These are phyloP conservation scores for Pterocles gutturalis DNA, from an alignment of 2,113 vertebrate genomes.

Conservation along the genomic window DNA sequence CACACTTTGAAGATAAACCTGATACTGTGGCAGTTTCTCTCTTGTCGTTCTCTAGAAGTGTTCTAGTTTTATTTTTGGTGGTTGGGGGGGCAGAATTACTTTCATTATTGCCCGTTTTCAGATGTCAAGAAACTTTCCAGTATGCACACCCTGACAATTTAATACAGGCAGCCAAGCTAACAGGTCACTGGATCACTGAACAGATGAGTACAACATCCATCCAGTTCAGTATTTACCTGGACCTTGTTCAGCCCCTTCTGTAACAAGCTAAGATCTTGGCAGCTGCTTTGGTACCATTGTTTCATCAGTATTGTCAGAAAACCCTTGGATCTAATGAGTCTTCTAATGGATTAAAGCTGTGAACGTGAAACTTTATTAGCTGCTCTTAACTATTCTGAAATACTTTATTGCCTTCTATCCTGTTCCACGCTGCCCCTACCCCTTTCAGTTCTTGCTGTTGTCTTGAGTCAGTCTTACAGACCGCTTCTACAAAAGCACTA, in stretches of 20 bases:
- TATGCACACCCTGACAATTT: neutral
- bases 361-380: neutral
- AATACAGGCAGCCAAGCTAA: neutral
- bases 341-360: neutral
- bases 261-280: neutral
- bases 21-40: neutral
- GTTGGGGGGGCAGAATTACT: neutral
- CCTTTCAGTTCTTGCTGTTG: neutral
- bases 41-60: neutral
- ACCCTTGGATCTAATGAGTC: neutral
- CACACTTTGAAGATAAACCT: neutral
- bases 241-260: neutral
- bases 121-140: neutral
- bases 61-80: constrained; percentile 14
- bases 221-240: neutral
- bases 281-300: neutral
- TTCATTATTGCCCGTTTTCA: neutral
- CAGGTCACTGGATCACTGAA: neutral
- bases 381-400: neutral
- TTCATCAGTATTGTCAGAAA: neutral
- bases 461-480: neutral
- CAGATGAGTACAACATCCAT: neutral
- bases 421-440: neutral
- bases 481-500: neutral
- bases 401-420: neutral